Base-by-base conservation (phyloP, 2,888 invertebrate genomes). In the Thymelicus sylvestris region DNA sequence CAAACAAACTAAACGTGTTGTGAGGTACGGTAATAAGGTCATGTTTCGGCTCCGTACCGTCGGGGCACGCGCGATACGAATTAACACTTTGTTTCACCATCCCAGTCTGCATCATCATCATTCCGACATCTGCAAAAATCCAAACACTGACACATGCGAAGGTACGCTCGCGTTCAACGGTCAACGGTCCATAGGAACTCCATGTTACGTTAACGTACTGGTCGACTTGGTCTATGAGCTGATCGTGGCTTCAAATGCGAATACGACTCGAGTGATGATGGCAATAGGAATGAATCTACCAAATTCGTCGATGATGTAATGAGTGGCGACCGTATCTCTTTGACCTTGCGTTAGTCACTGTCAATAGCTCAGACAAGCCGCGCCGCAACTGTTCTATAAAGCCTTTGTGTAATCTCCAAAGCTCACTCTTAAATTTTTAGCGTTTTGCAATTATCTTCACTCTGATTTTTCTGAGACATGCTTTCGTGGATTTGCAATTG, bases 31-130 rank as follows among this genome's bases (percentile, higher is more conserved):
- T 86, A 88, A 82, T 83, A 85, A 86, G 86, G 87, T 76, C 81
- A 81, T 85, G 64, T 41, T 66, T 88, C 85, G 91, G 93, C 84
- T 90, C 91, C 97, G 96, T 97, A 97, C 97, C 97, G 96, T 97
- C 97, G 95, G 96, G 93, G 92, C 95, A 95, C 95, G 93, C 95
- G 93, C 95, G 95, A 94, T 95, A 95, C 92, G 95, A 95, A 95
- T 96, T 97, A 94, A 96, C 94, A 94, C 95, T 96, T 95, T 97
- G 97, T 96, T 97, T 97, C 96, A 97, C 97, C 97, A 98, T 97
- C 95, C 97, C 97, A 93, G 97, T 96, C 96, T 97, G 97, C 97
- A 97, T 97, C 97, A 98, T 97, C 96, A 98, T 97, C 97, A 97
- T 97, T 95, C 97, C 97, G 95, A 98, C 97, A 97, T 97, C 97